Base-by-base conservation (phyloP, 1,140 invertebrate genomes). In the Linepithema humile region DNA sequence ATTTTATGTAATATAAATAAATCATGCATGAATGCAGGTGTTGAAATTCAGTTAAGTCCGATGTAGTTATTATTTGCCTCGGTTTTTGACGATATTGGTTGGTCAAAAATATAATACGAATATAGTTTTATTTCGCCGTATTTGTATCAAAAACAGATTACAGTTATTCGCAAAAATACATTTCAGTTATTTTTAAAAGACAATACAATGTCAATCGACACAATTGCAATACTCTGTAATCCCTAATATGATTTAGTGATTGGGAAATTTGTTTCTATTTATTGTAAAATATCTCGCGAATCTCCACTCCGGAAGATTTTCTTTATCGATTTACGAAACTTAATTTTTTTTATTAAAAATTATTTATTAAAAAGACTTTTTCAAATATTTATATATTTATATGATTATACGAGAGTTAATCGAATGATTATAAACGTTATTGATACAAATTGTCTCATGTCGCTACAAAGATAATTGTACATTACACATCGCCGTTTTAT, bases 41-140 rank as follows among this genome's bases (percentile, higher is more conserved):
- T 78, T 78, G 64, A 45, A 78, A 70, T 40, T 69, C 48, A 55
- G 35, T 80, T 55, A 55, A 80, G 48, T n/a, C 7, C 48, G 48
- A 70, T 55, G 43, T 55, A 12, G 64, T 55, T 70, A 57, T 70
- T 70, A 48, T 69, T 78, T 78, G 64, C 48, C 35, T 0, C 48
- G 38, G 35, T 26, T 70, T 80, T 78, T 53, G 23, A 55, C 38
- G 26, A 80, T 69, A 70, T 69, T 70, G 75, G 17, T 78, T 43
- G 23, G 5, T 15, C 15, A 9, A 70, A 70, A 78, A 80, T 40
- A 80, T 20, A 80, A 80, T 48, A 40, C 7, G 35, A 48, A 20
- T 29, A 70, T 70, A 32, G 26, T 40, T 70, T 70, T 80, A 70
- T 80, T 80, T 32, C 7, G 43, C 17, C 23, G 23, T 55, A 17